phyloP scores from a whole-genome alignment of 2,113 vertebrate species.

The Capricornis sumatraensis region DNA sequence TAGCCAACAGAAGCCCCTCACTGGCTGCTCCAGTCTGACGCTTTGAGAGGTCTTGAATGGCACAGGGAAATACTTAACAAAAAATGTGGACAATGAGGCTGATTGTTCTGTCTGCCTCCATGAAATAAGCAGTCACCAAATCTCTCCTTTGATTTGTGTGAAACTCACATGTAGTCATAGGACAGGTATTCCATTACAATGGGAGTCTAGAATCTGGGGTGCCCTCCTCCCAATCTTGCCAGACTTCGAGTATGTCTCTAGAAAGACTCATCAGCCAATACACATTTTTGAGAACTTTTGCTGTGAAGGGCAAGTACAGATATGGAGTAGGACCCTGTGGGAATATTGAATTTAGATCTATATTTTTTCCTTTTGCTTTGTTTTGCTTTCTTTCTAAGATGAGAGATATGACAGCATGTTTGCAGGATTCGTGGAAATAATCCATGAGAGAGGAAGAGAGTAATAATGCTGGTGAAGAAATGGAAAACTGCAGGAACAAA shows the following conservation, averaged over 20 bases:
- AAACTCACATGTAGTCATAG: not conserved
- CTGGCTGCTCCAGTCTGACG: rapidly evolving
- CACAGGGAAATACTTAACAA: not conserved
- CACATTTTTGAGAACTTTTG: not conserved
- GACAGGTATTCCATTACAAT: not conserved
- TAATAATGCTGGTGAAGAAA: not conserved
- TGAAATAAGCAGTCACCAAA: not conserved
- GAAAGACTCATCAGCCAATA: not conserved
- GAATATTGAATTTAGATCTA: not conserved
- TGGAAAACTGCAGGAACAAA: not conserved
- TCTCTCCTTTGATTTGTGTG: not conserved
- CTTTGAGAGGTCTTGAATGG: not conserved
- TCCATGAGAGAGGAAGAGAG: not conserved
- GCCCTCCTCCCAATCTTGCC: not conserved
- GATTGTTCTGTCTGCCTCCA: not conserved
- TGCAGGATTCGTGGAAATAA: not conserved
- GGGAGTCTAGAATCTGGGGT: not conserved
- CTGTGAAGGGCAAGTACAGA: not conserved
- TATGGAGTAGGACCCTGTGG: not conserved
- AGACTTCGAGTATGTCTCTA: not conserved
- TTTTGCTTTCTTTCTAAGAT: not conserved
- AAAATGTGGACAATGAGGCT: not conserved
- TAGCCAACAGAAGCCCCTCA: not conserved
- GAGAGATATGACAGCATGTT: not conserved
- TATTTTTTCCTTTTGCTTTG: not conserved